Conservation (phyloP, 1,140 invertebrate species). For the Elymnias hypermnestra region DNA sequence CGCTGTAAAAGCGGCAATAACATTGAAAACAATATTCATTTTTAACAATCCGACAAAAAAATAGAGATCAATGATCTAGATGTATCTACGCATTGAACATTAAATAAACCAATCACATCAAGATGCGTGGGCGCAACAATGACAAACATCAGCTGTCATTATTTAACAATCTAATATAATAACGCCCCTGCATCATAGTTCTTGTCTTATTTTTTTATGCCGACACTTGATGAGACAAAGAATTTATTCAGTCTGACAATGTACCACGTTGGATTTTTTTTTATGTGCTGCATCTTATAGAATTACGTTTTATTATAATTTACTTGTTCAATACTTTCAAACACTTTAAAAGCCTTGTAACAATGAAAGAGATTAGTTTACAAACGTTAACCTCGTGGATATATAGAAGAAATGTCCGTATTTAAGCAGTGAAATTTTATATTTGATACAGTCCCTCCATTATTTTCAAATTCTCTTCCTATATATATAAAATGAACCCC, state of each 20-base stretch:
- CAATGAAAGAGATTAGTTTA: no score
- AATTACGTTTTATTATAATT: no score
- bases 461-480: no score
- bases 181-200: slow-evolving; percentile 33
- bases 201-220: slow-evolving; percentile 20
- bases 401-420: no score
- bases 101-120: slow-evolving; percentile 29
- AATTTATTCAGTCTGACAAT: slow-evolving; percentile 1
- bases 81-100: slow-evolving; percentile 20
- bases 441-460: no score
- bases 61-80: slow-evolving; percentile 25
- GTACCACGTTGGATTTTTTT: background rate
- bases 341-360: no score
- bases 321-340: no score
- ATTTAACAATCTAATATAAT: slow-evolving; percentile 55
- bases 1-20: no score
- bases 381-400: no score
- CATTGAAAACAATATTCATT: background rate
- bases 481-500: no score
- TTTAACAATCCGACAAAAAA: background rate
- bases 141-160: slow-evolving; percentile 45
- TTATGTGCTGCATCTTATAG: background rate
- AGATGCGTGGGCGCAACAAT: slow-evolving; percentile 38
- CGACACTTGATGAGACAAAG: background rate
- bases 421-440: no score